Base-by-base conservation (phyloP, 2,888 invertebrate genomes). In the Cyrtodaria siliqua region DNA sequence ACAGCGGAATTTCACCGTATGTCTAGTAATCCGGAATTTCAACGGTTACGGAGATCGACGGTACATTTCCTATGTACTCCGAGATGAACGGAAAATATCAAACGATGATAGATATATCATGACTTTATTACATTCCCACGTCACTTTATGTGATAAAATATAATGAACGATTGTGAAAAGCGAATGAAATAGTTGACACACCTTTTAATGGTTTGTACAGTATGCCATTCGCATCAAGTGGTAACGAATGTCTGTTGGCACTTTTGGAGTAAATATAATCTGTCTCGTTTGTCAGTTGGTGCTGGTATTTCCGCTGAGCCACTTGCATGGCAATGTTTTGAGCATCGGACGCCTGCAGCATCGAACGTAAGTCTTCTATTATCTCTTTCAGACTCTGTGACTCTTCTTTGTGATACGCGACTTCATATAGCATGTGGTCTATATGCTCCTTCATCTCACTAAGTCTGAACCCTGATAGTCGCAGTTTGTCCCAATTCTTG, bases 321-420 rank as follows among this genome's bases (percentile, higher is more conserved):
- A 81, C 81, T 49, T 81, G 77, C 66, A 81, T 67, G 16, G 68
- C 78, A 23, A 81, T 71, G 20, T 81, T 81, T 42, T 81, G 81
- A 20, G 81, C 81, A 57, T 81, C 81, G 16, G 74, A 74, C 1
- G 81, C 74, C 47, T 81, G 77, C 23, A 79, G 50, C 78, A 78
- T 78, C 2, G 72, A 62, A 26, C 73, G 40, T 26, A 81, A 56
- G 56, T 81, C 81, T 44, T 81, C 81, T 20, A 81, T 81, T 3
- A 81, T 81, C 29, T 81, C 81, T 27, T 78, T 78, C 20, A 81
- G 61, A 38, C 64, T 72, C 50, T 81, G 78, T 12, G 78, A 60
- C 38, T 81, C 81, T 38, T 81, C 81, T 26, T 75, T 81, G 38
- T 81, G 81, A 40, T 64, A 81, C 1, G 81, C 52, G 14, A 81